Conservation (phyloP, 2,888 invertebrate species). For the Lumbricus terrestris region DNA sequence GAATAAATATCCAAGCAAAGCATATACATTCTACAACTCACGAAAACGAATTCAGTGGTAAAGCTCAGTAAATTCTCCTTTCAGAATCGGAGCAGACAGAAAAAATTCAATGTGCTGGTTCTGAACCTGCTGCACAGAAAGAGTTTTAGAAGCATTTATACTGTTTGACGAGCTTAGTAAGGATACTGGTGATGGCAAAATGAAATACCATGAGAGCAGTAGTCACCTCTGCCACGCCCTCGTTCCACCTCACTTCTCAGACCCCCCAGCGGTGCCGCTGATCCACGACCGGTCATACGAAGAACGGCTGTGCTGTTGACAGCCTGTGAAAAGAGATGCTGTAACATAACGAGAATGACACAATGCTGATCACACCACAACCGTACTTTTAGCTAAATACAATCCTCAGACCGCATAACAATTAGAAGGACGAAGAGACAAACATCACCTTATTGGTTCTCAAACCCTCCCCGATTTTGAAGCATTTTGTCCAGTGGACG, state of each 20-base stretch:
- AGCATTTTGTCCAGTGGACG: not conserved
- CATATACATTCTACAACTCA: not conserved
- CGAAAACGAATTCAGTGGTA: not conserved
- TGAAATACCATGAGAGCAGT: not conserved
- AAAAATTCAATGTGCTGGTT: too few relatives aligned
- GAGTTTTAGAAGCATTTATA: not conserved
- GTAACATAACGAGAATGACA: slow-evolving; percentile 42
- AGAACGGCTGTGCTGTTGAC: slow-evolving; percentile 61
- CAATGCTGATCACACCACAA: not conserved
- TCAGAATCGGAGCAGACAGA: too few relatives aligned
- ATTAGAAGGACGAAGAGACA: not conserved
- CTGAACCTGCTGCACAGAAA: too few relatives aligned
- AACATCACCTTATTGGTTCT: not conserved
- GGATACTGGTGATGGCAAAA: not conserved
- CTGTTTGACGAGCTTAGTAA: not conserved
- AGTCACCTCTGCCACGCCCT: slow-evolving; percentile 60
- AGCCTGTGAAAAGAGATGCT: slow-evolving; percentile 63
- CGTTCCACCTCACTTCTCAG: slow-evolving; percentile 55
- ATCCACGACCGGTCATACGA: slow-evolving; percentile 22
- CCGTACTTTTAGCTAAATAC: not conserved
- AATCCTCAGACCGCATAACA: not conserved
- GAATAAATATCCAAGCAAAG: not conserved
- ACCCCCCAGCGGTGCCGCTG: not conserved
- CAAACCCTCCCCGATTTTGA: not conserved
- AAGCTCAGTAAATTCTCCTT: too few relatives aligned